phyloP scores from a whole-genome alignment of 1,140 invertebrate species.

The Idris sp. region DNA sequence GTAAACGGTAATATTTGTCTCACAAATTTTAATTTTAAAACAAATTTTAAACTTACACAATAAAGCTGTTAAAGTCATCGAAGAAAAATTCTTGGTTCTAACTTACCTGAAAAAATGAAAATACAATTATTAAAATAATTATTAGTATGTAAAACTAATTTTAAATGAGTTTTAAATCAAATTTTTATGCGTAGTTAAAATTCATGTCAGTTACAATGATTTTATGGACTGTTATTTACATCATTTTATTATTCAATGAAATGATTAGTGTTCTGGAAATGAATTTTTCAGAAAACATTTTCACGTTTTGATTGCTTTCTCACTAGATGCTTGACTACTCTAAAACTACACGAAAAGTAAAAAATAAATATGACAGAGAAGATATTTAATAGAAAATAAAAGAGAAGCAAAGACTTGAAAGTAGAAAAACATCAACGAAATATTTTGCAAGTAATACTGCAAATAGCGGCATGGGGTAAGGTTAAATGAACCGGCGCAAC shows the following conservation, averaged over 20 bases:
- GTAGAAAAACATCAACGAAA: conserved; percentile 68
- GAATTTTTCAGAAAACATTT: conserved; percentile 44
- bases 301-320: conserved; percentile 40
- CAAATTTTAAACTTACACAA: too few relatives aligned
- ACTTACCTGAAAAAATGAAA: too few relatives aligned
- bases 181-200: too few relatives aligned
- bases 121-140: too few relatives aligned
- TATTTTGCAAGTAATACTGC: conserved; percentile 73
- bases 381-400: conserved; percentile 35
- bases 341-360: conserved; percentile 24
- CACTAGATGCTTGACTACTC: conserved; percentile 22
- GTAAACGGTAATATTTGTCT: too few relatives aligned
- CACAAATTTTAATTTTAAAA: too few relatives aligned
- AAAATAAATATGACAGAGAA: conserved; percentile 46
- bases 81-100: too few relatives aligned
- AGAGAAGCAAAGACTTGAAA: conserved; percentile 31
- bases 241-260: conserved; percentile 11
- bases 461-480: conserved; percentile 67
- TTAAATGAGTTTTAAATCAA: too few relatives aligned
- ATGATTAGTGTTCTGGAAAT: conserved; percentile 26
- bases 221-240: too few relatives aligned
- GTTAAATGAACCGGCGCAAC: conserved; percentile 73
- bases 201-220: too few relatives aligned
- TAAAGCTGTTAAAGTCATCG: too few relatives aligned
- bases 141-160: too few relatives aligned